These are phyloP conservation scores for Rhinolophus sinicus DNA, from an alignment of 2,113 vertebrate genomes.

Conservation along the genomic window DNA sequence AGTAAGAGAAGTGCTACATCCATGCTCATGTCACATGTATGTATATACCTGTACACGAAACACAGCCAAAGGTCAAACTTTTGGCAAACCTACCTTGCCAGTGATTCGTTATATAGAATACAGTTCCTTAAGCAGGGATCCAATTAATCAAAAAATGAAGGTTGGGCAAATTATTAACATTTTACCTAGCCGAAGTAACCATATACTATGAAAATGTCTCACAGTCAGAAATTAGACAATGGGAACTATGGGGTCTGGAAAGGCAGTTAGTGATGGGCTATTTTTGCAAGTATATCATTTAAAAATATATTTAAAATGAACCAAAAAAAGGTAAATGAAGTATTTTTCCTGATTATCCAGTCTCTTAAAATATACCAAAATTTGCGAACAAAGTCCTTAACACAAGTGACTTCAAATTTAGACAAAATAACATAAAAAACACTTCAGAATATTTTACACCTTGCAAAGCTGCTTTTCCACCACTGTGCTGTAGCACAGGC, in stretches of 20 bases:
- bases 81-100: conserved; percentile 78
- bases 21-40: conserved; percentile 77
- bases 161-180: conserved; percentile 79
- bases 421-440: conserved; percentile 2
- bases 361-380: conserved; percentile 39
- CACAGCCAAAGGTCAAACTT: conserved; percentile 59
- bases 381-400: not conserved
- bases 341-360: not conserved
- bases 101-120: conserved; percentile 78
- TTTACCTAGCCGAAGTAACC: conserved; percentile 70
- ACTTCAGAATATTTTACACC: not conserved
- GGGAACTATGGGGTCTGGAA: conserved; percentile 5
- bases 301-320: conserved; percentile 35
- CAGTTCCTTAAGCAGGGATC: conserved; percentile 81
- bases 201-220: conserved; percentile 55
- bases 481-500: not conserved
- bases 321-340: conserved; percentile 2
- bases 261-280: not conserved
- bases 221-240: conserved; percentile 51
- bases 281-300: conserved; percentile 24
- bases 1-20: conserved; percentile 72
- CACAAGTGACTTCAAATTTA: not conserved
- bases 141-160: conserved; percentile 80
- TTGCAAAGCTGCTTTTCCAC: not conserved
- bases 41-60: conserved; percentile 59